Evolutionary conservation across 2,113 vertebrate genomes (phyloP).

Genomic region (Craseonycteris thonglongyai): DNA sequence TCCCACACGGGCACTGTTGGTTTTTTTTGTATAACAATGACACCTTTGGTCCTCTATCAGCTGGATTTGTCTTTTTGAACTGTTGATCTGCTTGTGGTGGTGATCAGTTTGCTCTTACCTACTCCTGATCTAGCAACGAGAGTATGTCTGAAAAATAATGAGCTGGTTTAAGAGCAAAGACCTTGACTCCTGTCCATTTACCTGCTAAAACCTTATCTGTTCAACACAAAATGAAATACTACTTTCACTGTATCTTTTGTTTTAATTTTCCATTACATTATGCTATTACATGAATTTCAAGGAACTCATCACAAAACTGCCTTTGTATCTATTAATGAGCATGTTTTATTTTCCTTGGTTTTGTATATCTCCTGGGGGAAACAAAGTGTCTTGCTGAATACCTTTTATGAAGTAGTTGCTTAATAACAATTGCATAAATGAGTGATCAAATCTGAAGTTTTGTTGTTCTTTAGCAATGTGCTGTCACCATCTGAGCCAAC

Average conservation of each 20-base stretch:
- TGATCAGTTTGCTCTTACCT: neutral
- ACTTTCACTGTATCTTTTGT: neutral
- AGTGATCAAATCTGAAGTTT: neutral
- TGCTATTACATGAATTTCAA: neutral
- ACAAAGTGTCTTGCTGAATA: neutral
- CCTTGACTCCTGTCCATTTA: neutral
- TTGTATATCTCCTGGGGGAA: neutral
- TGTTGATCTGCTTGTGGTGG: neutral
- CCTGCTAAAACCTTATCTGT: neutral
- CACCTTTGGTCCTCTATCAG: neutral
- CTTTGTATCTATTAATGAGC: neutral
- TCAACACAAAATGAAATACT: neutral
- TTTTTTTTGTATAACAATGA: neutral
- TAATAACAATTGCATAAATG: neutral
- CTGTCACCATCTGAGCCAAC: neutral
- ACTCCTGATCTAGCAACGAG: neutral
- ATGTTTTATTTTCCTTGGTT: constrained; percentile 1
- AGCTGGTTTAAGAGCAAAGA: neutral
- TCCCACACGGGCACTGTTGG: neutral
- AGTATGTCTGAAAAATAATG: neutral
- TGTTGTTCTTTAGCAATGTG: neutral
- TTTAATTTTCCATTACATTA: neutral
- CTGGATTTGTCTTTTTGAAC: neutral
- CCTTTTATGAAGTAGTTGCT: neutral
- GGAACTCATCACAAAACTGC: neutral